These are phyloP conservation scores for Calosoma granatense DNA, from an alignment of 1,140 invertebrate species.

Conservation along the genomic window DNA sequence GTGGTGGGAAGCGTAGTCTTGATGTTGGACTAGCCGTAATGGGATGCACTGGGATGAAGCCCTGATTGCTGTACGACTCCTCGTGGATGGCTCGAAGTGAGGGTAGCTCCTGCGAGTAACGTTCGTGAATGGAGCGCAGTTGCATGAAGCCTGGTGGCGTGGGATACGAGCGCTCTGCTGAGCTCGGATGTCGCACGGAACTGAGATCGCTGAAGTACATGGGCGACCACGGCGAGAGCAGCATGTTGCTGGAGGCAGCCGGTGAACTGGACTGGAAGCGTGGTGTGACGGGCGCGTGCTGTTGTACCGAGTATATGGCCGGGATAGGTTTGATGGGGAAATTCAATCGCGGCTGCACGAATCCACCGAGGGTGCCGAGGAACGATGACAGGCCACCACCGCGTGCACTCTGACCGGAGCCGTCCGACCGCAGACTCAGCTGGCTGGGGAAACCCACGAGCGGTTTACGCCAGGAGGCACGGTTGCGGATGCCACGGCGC, in stretches of 20 bases:
- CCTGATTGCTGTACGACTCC: conserved; percentile 41
- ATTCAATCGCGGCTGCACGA: conserved; percentile 23
- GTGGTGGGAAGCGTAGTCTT: conserved; percentile 29
- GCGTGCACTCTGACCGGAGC: conserved; percentile 48
- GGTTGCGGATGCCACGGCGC: conserved; percentile 33
- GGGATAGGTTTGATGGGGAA: conserved; percentile 33
- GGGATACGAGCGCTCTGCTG: conserved; percentile 66
- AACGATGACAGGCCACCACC: conserved; percentile 31
- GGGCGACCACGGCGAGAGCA: conserved; percentile 47
- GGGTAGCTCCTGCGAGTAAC: conserved; percentile 63
- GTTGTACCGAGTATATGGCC: conserved; percentile 36
- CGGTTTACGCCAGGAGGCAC: conserved; percentile 56
- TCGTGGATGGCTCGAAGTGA: conserved; percentile 63
- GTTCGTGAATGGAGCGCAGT: conserved; percentile 49
- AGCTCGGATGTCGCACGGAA: conserved; percentile 70
- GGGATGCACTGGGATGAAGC: conserved; percentile 50
- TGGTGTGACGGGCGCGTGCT: conserved; percentile 35
- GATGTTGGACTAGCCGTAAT: conserved; percentile 33
- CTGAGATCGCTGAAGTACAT: conserved; percentile 74
- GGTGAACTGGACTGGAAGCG: conserved; percentile 58
- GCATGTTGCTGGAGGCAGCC: conserved; percentile 42
- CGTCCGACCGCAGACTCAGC: conserved; percentile 55
- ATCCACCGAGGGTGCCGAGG: conserved; percentile 32
- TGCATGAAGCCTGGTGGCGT: conserved; percentile 53
- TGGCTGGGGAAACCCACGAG: conserved; percentile 54